Conservation (phyloP, 2,797 vertebrate species). For the Xyrichtys novacula region DNA sequence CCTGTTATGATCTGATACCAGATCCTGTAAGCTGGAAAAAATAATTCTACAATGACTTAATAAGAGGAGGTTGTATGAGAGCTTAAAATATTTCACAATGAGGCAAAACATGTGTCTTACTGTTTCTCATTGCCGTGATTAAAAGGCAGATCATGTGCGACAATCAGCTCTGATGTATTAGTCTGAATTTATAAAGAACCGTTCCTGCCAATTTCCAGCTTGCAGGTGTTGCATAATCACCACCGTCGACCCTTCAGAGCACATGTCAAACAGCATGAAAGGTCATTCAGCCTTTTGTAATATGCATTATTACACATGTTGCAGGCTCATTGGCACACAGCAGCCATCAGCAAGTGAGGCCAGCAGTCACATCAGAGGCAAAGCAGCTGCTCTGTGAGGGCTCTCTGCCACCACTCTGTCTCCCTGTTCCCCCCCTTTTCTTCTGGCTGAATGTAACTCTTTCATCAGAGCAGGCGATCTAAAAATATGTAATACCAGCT, state of each 20-base stretch:
- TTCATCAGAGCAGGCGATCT: slow-evolving; percentile 72
- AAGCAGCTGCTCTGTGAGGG: slow-evolving; percentile 68
- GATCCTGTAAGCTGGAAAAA: background rate
- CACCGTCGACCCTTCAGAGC: slow-evolving; percentile 36
- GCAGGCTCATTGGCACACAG: slow-evolving; percentile 43
- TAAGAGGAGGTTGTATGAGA: background rate
- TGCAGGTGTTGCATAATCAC: slow-evolving; percentile 60
- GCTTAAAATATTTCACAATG: background rate
- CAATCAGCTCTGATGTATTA: slow-evolving; percentile 40
- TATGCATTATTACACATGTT: slow-evolving; percentile 68
- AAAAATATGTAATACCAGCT: slow-evolving; percentile 72
- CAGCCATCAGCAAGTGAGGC: slow-evolving; percentile 33
- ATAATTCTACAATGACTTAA: background rate
- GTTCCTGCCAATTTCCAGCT: slow-evolving; percentile 42
- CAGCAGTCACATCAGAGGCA: slow-evolving; percentile 63
- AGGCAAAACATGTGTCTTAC: slow-evolving; percentile 10
- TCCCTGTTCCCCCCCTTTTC: slow-evolving; percentile 52
- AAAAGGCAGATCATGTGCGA: slow-evolving; percentile 63
- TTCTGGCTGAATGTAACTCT: slow-evolving; percentile 60
- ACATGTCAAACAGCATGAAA: slow-evolving; percentile 65
- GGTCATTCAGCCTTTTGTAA: slow-evolving; percentile 70
- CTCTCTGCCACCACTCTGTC: slow-evolving; percentile 44
- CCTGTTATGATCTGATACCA: background rate
- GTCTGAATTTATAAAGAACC: slow-evolving; percentile 49
- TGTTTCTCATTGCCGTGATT: slow-evolving; percentile 16